Base-by-base conservation (phyloP, 1,140 invertebrate species). In the Theocolax elegans region DNA sequence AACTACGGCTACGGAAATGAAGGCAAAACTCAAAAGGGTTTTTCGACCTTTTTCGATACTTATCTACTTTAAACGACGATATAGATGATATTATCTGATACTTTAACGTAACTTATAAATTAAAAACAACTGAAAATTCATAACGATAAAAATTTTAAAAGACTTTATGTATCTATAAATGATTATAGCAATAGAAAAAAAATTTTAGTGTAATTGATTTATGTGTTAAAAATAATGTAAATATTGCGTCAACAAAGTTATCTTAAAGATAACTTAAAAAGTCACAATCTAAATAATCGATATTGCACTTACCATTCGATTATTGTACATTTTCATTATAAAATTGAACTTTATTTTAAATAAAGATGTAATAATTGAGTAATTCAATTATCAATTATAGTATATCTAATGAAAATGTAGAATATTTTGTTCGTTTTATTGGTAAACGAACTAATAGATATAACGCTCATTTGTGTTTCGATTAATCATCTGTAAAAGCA, bases 1-100 rank as follows among this genome's bases (percentile, higher is more conserved):
- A 69, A 69, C 29, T 60, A 40, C 40, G 51, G 65, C 58, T 48
- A 68, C 53, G 54, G 40, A 58, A n/a, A n/a, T n/a, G n/a, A n/a
- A 27, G n/a, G 8, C 21, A 8, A 29, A 29, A 48, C n/a, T 40
- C 46, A 59, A 40, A 68, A 17, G 56, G n/a, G 17, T 25, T 35
- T 60, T 40, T 60, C 56, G 56, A 60, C 12, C 17, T 38, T 44
- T 46, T 49, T 67, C 54, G 65, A 67, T 56, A 66, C 10, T 21
- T 56, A 66, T 66, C 64, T 66, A 12, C 3, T 19, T 23, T 6
- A 58, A 42, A 67, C 58, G 21, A 67, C 2, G 15, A 10, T 48
- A 12, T 2, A 67, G 53, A 67, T 48, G 31, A 25, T 38, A 9
- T 60, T 3, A 44, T 23, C 23, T 10, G 6, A 10, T 17, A 23